Base-by-base conservation (phyloP, 2,888 invertebrate species). In the Neelides folsomi region DNA sequence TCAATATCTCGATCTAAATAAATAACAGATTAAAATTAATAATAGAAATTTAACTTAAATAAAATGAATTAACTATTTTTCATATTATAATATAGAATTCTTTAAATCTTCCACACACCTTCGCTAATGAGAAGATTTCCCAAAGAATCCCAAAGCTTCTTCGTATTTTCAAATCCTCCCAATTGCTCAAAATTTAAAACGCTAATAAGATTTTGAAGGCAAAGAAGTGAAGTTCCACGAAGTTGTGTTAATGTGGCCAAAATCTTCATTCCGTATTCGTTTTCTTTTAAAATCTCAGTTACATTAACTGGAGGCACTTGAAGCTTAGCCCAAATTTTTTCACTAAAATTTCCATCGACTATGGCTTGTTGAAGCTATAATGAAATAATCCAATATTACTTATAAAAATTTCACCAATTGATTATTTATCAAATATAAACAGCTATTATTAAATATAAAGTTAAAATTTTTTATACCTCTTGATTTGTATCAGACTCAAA, bases 141-240 rank as follows among this genome's bases (percentile, higher is more conserved):
- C 39, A 80, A 75, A 49, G 79, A 77, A 1, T 77, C 72, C 82
- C 83, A 83, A 46, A 82, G 74, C 5, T 63, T 59, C 49, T 67
- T 66, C 34, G 72, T 58, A 13, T 64, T 58, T 2, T 65, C 63
- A 2, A 76, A 69, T 6, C 81, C 83, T 5, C 82, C 83, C 36
- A 84, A 70, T 60, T 77, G 76, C 38, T 79, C 79, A 2, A 77
- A 70, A 36, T 78, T 77, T 50, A 83, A 68, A 45, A 73, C 73
- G 18, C 77, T 75, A 46, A 83, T 71, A 64, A 85, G 72, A 68
- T 85, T 85, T 69, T 81, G 83, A 47, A 81, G 67, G 64, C 83
- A 83, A 13, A 83, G 70, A 41, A 83, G 70, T 1, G 81, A 78
- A 63, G 80, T 73, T n/a, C 78, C 76, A 64, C 80, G 78, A 40